phyloP scores from a whole-genome alignment of 2,888 invertebrate species.

The Ommatoiulus sabulosus region DNA sequence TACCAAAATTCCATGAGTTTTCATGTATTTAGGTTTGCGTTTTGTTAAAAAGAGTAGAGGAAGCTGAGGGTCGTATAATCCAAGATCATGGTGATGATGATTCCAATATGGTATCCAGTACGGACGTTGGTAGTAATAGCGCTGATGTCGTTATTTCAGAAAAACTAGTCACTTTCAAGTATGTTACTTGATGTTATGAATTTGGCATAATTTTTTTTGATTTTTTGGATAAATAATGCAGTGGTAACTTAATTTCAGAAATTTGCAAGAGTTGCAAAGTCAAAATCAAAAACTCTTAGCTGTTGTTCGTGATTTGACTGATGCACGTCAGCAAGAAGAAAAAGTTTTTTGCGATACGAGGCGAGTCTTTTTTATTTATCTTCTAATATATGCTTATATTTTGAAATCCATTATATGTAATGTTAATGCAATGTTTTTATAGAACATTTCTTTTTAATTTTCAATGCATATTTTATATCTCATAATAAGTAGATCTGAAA shows the following conservation, averaged over 20 bases:
- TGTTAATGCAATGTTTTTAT: too few relatives aligned
- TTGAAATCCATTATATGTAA: too few relatives aligned
- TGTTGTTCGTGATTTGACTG: slow-evolving; percentile 85
- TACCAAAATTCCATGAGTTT: too few relatives aligned
- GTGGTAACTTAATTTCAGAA: slow-evolving; percentile 73
- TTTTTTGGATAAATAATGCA: not conserved
- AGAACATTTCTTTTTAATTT: too few relatives aligned
- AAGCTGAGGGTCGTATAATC: not conserved
- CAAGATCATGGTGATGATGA: not conserved
- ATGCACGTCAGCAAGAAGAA: slow-evolving; percentile 85
- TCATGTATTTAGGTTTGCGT: slow-evolving; percentile 46
- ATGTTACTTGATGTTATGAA: not conserved
- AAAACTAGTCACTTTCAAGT: slow-evolving; percentile 78
- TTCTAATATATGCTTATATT: not conserved
- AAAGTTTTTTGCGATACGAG: slow-evolving; percentile 70
- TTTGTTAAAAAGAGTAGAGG: slow-evolving; percentile 49
- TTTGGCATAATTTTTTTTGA: not conserved
- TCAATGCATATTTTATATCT: too few relatives aligned
- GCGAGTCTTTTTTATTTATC: slow-evolving; percentile 61
- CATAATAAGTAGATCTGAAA: too few relatives aligned
- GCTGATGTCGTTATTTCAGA: slow-evolving; percentile 76
- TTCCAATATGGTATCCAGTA: slow-evolving; percentile 55
- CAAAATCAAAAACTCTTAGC: slow-evolving; percentile 88
- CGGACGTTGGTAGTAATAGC: slow-evolving; percentile 64
- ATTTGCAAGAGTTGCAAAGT: slow-evolving; percentile 88